phyloP scores from a whole-genome alignment of 2,113 vertebrate genomes.

The Silurus glanis region DNA sequence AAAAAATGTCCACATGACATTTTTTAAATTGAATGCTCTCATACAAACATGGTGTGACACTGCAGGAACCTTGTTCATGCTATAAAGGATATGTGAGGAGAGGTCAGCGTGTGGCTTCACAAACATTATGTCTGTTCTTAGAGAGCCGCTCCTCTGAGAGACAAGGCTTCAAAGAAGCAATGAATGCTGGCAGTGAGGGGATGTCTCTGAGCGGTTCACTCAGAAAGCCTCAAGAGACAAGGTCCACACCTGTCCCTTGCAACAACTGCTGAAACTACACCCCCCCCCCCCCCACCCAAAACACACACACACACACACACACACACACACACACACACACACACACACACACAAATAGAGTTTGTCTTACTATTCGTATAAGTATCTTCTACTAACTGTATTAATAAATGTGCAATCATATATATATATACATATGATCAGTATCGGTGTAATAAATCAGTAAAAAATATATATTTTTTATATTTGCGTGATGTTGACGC shows the following conservation, averaged over 20 bases:
- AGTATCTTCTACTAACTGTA: not conserved
- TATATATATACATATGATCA: too few relatives aligned
- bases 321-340: not conserved
- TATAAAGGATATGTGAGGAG: slow-evolving; percentile 29
- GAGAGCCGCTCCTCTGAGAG: slow-evolving; percentile 42
- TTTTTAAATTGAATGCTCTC: slow-evolving; percentile 4
- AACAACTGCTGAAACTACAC: slow-evolving; percentile 46
- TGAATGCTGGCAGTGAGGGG: slow-evolving; percentile 47
- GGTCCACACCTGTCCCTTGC: slow-evolving; percentile 49
- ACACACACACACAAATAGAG: not conserved
- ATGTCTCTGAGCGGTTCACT: slow-evolving; percentile 50
- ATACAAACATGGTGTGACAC: not conserved
- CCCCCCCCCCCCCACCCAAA: not conserved
- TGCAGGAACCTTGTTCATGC: slow-evolving; percentile 20
- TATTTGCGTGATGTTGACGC: not conserved
- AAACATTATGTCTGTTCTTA: slow-evolving; percentile 45
- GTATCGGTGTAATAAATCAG: not conserved
- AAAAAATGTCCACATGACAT: not conserved
- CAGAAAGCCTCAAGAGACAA: slow-evolving; percentile 47
- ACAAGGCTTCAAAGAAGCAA: slow-evolving; percentile 52
- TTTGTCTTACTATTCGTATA: not conserved
- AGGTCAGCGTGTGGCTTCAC: slow-evolving; percentile 34
- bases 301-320: slow-evolving; percentile 9
- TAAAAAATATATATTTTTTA: not conserved
- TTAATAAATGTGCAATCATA: not conserved